These are phyloP conservation scores for Melieria picta DNA, from an alignment of 2,888 invertebrate species.

Conservation along the genomic window DNA sequence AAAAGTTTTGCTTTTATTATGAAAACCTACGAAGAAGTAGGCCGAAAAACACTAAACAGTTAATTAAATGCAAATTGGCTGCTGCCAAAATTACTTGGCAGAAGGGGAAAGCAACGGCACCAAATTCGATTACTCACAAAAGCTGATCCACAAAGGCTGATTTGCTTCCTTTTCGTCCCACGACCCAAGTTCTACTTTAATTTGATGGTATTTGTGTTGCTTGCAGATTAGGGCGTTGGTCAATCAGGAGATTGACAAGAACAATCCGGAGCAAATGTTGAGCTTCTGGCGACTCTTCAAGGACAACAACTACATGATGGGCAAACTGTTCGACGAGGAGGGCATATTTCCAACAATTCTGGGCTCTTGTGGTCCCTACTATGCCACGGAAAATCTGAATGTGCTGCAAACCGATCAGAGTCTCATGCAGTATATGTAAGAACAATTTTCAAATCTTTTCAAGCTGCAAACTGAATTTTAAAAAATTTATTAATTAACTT, in stretches of 20 bases:
- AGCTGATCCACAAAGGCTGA: neutral
- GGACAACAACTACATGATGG: conserved; percentile 65
- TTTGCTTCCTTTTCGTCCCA: conserved; percentile 1
- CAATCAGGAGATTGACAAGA: conserved; percentile 62
- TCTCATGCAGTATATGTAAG: conserved; percentile 60
- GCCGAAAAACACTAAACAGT: conserved; percentile 14
- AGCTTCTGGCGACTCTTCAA: conserved; percentile 63
- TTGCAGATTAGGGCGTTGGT: conserved; percentile 59
- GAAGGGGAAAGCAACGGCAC: neutral
- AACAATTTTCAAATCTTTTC: neutral
- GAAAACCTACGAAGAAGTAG: too few relatives aligned
- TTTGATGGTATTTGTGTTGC: neutral
- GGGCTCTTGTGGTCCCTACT: conserved; percentile 63
- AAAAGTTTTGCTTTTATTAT: too few relatives aligned
- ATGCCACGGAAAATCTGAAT: conserved; percentile 61
- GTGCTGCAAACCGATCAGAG: conserved; percentile 57
- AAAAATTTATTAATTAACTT: neutral
- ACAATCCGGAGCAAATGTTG: conserved; percentile 61
- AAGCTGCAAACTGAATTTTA: neutral
- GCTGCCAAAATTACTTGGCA: neutral
- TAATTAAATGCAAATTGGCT: conserved; percentile 60
- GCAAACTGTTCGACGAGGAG: conserved; percentile 64
- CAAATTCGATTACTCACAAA: neutral
- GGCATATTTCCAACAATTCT: conserved; percentile 61
- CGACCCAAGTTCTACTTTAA: too few relatives aligned